phyloP scores from a whole-genome alignment of 2,113 vertebrate genomes.

The Tetraodon nigroviridis region DNA sequence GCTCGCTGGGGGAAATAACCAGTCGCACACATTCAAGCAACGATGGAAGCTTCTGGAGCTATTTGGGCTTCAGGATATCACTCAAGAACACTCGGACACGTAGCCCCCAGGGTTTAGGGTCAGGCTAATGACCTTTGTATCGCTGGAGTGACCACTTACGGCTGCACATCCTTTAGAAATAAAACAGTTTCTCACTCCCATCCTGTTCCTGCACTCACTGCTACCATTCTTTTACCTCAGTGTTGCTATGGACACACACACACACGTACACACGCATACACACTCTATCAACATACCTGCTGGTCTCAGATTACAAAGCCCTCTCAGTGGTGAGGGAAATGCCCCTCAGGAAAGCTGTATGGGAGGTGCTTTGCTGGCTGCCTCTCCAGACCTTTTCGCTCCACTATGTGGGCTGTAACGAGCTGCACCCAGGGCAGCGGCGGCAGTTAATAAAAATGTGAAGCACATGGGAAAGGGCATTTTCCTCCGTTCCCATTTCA shows the following conservation, averaged over 20 bases:
- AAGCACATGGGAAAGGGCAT: conserved; percentile 37
- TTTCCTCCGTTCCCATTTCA: conserved; percentile 33
- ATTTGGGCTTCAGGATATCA: neutral
- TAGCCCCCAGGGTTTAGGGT: neutral
- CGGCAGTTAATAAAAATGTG: conserved; percentile 43
- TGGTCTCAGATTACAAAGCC: conserved; percentile 62
- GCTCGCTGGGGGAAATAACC: no score
- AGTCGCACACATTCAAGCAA: no score
- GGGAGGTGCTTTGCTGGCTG: conserved; percentile 33
- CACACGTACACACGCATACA: conserved; percentile 10
- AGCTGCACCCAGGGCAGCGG: conserved; percentile 50
- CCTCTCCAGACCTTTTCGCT: conserved; percentile 42
- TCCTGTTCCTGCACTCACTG: conserved; percentile 20
- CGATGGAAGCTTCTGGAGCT: no score
- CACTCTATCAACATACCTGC: conserved; percentile 55
- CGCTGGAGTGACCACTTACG: neutral
- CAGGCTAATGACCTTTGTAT: neutral
- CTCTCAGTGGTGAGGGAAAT: conserved; percentile 42
- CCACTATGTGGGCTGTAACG: conserved; percentile 36
- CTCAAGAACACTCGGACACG: neutral
- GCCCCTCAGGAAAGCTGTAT: conserved; percentile 44
- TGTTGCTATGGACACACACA: conserved; percentile 22
- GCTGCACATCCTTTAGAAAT: neutral
- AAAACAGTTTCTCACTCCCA: neutral
- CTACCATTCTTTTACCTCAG: conserved; percentile 3